A percentile compares a stretch with the other conserved stretches of the same genome.
phyloP scores from a whole-genome alignment of 2,113 vertebrate species.

The Sinosuthora webbiana region DNA sequence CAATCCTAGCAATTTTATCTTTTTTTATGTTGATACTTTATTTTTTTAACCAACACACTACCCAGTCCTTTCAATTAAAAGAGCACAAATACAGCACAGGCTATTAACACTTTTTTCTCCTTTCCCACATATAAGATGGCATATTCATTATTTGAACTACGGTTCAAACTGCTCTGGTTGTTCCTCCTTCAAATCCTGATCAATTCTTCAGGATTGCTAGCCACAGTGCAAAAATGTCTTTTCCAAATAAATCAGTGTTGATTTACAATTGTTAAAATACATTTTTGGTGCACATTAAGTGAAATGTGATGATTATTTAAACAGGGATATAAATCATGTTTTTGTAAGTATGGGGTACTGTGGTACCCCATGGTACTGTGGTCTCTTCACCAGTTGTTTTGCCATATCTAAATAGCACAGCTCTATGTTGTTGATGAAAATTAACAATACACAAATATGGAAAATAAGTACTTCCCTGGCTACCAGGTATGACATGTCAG shows the following conservation, averaged over 20 bases:
- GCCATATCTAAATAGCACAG: neutral
- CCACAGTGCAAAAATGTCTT: neutral
- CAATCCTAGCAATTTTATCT: slow-evolving; percentile 43
- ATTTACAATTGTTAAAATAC: neutral
- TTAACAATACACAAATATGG: neutral
- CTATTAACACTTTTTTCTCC: neutral
- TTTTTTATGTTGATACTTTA: slow-evolving; percentile 38
- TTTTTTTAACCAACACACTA: slow-evolving; percentile 28
- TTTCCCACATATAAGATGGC: neutral
- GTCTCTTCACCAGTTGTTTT: neutral
- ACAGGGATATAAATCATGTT: neutral
- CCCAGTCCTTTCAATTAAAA: slow-evolving; percentile 35
- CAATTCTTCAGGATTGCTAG: neutral
- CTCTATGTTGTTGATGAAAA: neutral
- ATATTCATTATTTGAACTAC: slow-evolving; percentile 8
- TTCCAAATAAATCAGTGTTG: neutral
- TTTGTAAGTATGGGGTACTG: neutral
- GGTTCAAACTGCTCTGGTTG: neutral
- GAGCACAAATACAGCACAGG: neutral
- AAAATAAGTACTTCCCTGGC: neutral
- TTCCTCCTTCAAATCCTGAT: neutral
- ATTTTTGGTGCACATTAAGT: neutral
- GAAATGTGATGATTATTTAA: slow-evolving; percentile 15
- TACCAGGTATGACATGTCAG: neutral
- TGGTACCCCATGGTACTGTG: no score